Evolutionary conservation across 2,888 invertebrate genomes (phyloP).

Genomic region (Lamellibrachia columna): DNA sequence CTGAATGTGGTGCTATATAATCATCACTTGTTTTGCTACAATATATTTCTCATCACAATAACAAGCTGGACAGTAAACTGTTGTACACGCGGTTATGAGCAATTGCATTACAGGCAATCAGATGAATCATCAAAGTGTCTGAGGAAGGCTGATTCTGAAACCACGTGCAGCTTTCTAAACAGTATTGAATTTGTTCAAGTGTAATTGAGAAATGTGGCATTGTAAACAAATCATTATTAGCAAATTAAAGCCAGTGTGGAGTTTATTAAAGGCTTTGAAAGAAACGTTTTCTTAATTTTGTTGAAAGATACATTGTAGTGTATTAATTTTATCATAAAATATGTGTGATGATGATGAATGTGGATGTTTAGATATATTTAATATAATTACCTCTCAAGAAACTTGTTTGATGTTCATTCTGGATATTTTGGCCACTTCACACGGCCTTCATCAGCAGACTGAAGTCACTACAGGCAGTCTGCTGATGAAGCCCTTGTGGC

Average conservation of each 20-base stretch:
- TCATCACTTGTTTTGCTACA: not conserved
- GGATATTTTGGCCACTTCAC: too few relatives aligned
- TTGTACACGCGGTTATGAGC: not conserved
- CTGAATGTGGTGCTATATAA: not conserved
- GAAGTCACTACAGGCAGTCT: too few relatives aligned
- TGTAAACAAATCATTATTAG: not conserved
- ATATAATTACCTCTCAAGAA: too few relatives aligned
- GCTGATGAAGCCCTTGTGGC: too few relatives aligned
- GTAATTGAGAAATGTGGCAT: not conserved
- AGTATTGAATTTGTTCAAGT: not conserved
- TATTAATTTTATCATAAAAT: not conserved
- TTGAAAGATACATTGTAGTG: not conserved
- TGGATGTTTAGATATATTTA: too few relatives aligned
- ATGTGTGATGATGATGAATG: not conserved
- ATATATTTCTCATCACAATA: not conserved
- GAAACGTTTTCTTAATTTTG: not conserved
- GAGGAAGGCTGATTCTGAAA: not conserved
- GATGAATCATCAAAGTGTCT: not conserved
- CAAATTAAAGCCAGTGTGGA: not conserved
- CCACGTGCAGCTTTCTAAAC: not conserved
- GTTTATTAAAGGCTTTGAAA: not conserved
- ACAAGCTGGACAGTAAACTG: not conserved
- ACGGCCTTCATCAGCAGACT: too few relatives aligned
- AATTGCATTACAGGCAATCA: not conserved
- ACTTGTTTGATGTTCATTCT: too few relatives aligned